Conservation (phyloP, 2,888 invertebrate species). For the Xestoiulus laeticollis region DNA sequence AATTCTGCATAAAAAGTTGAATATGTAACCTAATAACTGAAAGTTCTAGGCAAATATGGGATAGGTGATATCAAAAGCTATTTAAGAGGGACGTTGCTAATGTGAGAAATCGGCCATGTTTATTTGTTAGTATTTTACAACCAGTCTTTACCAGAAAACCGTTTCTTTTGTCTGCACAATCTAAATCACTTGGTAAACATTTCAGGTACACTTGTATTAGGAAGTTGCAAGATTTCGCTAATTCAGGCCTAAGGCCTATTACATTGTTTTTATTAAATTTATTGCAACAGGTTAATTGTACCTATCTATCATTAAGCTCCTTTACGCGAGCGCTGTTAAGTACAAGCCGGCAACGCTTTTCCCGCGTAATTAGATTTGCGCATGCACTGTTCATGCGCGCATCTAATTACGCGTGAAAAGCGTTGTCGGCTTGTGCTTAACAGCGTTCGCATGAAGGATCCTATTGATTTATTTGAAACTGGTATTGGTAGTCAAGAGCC, state of each 20-base stretch:
- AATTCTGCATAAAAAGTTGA: not conserved
- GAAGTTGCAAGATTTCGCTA: not conserved
- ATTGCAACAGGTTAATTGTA: not conserved
- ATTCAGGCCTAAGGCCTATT: not conserved
- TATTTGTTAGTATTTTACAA: not conserved
- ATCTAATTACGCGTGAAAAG: no score
- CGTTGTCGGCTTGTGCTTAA: no score
- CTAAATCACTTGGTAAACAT: not conserved
- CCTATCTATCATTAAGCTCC: no score
- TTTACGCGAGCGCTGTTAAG: no score
- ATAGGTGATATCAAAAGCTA: not conserved
- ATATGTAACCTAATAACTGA: not conserved
- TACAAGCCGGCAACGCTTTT: no score
- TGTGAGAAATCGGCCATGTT: not conserved
- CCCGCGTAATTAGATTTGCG: no score
- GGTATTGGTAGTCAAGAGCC: no score
- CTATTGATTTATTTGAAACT: no score
- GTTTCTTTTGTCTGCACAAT: not conserved
- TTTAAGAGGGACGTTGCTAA: not conserved
- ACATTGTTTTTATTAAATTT: not conserved
- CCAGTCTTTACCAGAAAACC: not conserved
- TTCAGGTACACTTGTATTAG: not conserved
- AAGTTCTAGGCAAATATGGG: not conserved
- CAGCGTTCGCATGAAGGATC: no score
- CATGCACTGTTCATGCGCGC: no score